Evolutionary conservation across 2,888 invertebrate genomes (phyloP).

Genomic region (Laothoe populi): DNA sequence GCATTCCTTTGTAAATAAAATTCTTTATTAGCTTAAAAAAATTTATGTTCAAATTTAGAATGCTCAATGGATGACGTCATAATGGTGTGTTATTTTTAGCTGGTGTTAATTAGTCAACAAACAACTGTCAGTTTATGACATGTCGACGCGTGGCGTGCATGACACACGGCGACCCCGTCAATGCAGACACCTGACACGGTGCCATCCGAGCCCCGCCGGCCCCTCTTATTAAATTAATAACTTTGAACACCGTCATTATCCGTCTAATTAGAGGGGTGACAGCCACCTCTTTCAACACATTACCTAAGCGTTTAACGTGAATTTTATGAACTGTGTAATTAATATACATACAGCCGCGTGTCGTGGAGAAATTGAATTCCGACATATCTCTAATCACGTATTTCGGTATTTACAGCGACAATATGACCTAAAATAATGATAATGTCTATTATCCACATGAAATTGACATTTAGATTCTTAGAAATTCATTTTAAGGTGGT

Average conservation of each 20-base stretch:
- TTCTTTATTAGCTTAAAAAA: too few relatives aligned
- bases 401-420: background rate
- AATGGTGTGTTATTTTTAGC: slow-evolving; percentile 11
- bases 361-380: slow-evolving; percentile 31
- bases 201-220: slow-evolving; percentile 47
- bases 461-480: too few relatives aligned
- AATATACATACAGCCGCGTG: slow-evolving; percentile 52
- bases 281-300: slow-evolving; percentile 76
- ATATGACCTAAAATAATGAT: background rate
- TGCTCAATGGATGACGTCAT: background rate
- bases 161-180: slow-evolving; percentile 33
- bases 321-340: slow-evolving; percentile 80
- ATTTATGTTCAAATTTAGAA: background rate
- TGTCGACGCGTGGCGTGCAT: slow-evolving; percentile 20
- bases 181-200: slow-evolving; percentile 38
- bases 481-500: too few relatives aligned
- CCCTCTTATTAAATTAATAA: slow-evolving; percentile 84
- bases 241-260: slow-evolving; percentile 80
- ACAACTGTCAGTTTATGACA: slow-evolving; percentile 16
- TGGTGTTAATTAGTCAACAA: slow-evolving; percentile 4
- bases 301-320: slow-evolving; percentile 76
- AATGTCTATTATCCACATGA: too few relatives aligned
- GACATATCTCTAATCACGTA: background rate
- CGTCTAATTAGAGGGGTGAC: slow-evolving; percentile 81
- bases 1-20: background rate